Evolutionary conservation across 1,140 invertebrate species (phyloP).

Genomic region (Megalonaias nervosa): DNA sequence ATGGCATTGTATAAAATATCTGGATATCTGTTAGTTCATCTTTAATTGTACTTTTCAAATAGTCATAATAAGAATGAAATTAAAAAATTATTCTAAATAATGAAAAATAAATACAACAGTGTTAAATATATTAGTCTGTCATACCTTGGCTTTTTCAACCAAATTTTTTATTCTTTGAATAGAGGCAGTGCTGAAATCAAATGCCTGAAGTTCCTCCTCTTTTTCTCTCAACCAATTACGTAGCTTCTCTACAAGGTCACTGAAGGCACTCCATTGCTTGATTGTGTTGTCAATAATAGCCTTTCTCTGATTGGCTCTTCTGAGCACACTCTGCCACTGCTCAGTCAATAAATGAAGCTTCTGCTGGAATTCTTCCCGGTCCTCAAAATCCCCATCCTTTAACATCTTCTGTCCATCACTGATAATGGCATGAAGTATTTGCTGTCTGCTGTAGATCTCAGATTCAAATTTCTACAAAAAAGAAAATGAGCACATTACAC

Average conservation of each 20-base stretch:
- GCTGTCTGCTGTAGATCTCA: slow-evolving; percentile 64
- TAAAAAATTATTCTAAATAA: too few relatives aligned
- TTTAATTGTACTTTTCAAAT: too few relatives aligned
- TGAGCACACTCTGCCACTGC: slow-evolving; percentile 88
- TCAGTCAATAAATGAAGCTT: slow-evolving; percentile 85
- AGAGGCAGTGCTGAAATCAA: slow-evolving; percentile 52
- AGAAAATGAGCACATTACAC: too few relatives aligned
- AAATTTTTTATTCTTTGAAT: slow-evolving; percentile 58
- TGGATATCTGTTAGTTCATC: too few relatives aligned
- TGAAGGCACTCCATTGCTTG: slow-evolving; percentile 86
- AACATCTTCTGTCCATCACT: slow-evolving; percentile 66
- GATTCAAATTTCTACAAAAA: slow-evolving; percentile 61
- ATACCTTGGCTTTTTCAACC: slow-evolving; percentile 60
- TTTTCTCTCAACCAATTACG: slow-evolving; percentile 83
- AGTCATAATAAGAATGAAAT: too few relatives aligned
- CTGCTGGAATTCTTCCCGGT: slow-evolving; percentile 69
- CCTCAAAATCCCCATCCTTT: slow-evolving; percentile 57
- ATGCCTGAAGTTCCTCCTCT: slow-evolving; percentile 82
- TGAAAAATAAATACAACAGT: too few relatives aligned
- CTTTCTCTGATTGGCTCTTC: slow-evolving; percentile 86
- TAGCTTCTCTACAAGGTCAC: slow-evolving; percentile 80
- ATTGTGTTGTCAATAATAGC: slow-evolving; percentile 80
- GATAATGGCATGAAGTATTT: slow-evolving; percentile 66
- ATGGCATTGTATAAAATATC: too few relatives aligned
- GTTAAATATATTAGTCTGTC: background rate